A percentile compares a stretch with the other conserved stretches of the same genome.
phyloP scores from a whole-genome alignment of 2,797 vertebrate species.

The Scyliorhinus canicula region DNA sequence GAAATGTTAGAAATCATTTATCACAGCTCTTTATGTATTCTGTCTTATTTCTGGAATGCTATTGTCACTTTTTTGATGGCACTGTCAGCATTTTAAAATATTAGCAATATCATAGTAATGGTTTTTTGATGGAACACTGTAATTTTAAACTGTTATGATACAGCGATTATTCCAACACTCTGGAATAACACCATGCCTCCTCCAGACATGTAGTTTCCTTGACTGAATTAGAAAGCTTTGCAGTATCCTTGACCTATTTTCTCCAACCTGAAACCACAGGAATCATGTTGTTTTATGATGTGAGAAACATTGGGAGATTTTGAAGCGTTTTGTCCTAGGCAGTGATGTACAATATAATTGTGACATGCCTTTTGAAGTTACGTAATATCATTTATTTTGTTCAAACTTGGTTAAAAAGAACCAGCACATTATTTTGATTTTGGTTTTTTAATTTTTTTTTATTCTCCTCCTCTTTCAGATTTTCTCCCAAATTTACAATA shows the following conservation, averaged over 20 bases:
- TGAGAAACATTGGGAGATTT: not conserved
- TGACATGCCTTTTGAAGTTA: not conserved
- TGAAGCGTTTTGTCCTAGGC: not conserved
- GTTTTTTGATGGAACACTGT: not conserved
- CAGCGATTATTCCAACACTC: not conserved
- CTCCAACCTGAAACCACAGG: too few species aligned
- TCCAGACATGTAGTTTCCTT: not conserved
- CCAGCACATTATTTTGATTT: not conserved
- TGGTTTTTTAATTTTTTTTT: too few species aligned
- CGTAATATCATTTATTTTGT: not conserved
- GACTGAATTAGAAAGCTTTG: not conserved
- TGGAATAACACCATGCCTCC: not conserved
- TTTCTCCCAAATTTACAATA: too few species aligned
- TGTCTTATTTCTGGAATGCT: conserved; percentile 14
- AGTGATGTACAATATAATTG: not conserved
- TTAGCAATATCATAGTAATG: not conserved
- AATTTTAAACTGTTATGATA: conserved; percentile 30
- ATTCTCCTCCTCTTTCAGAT: too few species aligned
- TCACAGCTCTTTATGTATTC: not conserved
- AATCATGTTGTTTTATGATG: not conserved
- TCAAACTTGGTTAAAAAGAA: not conserved
- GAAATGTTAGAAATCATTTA: conserved; percentile 2
- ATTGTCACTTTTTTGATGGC: conserved; percentile 23
- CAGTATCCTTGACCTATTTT: not conserved
- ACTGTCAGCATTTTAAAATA: not conserved